Conservation (phyloP, 2,888 invertebrate species). For the Syrista parreyssii region DNA sequence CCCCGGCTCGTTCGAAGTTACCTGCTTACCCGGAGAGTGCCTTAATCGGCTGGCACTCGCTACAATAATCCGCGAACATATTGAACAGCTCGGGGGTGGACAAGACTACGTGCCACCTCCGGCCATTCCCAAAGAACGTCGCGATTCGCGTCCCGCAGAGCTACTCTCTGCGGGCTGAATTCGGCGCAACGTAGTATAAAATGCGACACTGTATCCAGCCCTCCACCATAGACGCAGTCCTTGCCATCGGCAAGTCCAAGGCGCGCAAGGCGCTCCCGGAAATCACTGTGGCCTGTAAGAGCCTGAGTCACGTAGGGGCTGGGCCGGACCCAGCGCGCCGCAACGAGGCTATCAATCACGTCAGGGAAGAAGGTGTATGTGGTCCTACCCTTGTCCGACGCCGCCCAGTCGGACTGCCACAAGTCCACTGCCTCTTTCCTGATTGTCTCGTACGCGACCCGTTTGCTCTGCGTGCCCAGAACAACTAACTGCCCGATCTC, state of each 20-base stretch:
- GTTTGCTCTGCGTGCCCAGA: neutral
- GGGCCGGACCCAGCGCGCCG: neutral
- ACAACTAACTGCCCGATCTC: neutral
- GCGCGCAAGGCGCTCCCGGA: neutral
- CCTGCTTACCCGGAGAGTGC: too few relatives aligned
- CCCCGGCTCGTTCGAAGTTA: too few relatives aligned
- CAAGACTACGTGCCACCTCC: neutral
- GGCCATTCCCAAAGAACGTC: neutral
- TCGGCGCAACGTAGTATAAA: neutral
- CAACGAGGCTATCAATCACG: neutral
- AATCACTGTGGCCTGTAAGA: neutral
- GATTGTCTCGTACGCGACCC: neutral
- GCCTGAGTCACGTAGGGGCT: neutral
- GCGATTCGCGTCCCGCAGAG: neutral
- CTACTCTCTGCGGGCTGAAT: neutral
- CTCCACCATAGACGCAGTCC: neutral
- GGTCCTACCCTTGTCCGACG: neutral
- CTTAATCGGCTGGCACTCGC: neutral
- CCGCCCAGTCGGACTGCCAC: constrained; percentile 8
- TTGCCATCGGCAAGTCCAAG: neutral
- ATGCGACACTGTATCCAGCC: neutral
- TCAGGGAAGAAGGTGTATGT: neutral
- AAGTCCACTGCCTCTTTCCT: neutral
- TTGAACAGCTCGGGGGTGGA: neutral
- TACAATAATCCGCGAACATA: neutral